These are phyloP conservation scores for Cebidichthys violaceus DNA, from an alignment of 2,113 vertebrate species.

Conservation along the genomic window DNA sequence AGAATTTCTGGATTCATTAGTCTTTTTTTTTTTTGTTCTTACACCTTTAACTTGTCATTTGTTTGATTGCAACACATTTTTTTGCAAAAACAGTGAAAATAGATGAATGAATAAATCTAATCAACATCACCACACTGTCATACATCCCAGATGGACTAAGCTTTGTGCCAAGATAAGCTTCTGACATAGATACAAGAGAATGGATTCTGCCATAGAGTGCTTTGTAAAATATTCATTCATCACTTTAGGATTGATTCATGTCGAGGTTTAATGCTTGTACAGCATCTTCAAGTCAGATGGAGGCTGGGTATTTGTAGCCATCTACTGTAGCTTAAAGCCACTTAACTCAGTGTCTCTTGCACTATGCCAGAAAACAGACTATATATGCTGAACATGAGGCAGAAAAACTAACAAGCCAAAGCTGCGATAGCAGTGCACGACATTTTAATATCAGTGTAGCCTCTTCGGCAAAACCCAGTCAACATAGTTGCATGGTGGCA, in stretches of 20 bases:
- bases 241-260: conserved; percentile 30
- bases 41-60: neutral
- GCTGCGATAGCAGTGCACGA: neutral
- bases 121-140: neutral
- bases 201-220: conserved; percentile 4
- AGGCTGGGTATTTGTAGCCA: neutral
- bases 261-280: neutral
- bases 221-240: conserved; percentile 25
- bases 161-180: conserved; percentile 8
- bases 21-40: neutral
- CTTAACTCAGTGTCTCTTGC: neutral
- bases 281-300: neutral
- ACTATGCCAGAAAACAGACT: neutral
- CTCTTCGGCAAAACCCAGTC: neutral
- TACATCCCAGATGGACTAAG: neutral
- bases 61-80: conserved; percentile 14
- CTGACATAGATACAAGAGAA: conserved; percentile 19
- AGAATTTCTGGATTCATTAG: neutral
- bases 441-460: neutral
- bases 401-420: neutral
- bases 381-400: neutral
- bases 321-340: neutral
- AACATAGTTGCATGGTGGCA: neutral
- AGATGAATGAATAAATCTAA: neutral
- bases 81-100: conserved; percentile 1